Evolutionary conservation across 35 echinoderm and acorn worm genomes (phyloP), one percentile per base, ranked within the genome.

Genomic region (Acanthaster planci): DNA sequence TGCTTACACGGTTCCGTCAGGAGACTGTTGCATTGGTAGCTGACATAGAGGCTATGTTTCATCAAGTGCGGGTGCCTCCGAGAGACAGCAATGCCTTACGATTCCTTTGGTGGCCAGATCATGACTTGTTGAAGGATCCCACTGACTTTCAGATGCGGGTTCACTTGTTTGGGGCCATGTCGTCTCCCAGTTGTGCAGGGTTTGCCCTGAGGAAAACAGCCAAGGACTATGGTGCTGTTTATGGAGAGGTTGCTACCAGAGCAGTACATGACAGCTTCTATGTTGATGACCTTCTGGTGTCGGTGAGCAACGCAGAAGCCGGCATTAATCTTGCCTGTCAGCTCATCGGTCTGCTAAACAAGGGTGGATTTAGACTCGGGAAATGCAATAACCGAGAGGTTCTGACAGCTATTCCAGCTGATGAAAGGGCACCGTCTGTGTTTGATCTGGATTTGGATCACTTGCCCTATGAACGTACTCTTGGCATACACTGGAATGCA

Each of bases 11-110:
- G n/a, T 94, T 94, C 51, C 76, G 87, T n/a, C 38, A 81, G 52
- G 92, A 94, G 79, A 72, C 77, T 12, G 34, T 94, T 1, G 93
- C 7, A 37, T 90, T 42, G n/a, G n/a, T n/a, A n/a, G n/a, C n/a
- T n/a, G n/a, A n/a, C n/a, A n/a, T n/a, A n/a, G n/a, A n/a, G n/a
- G 82, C 77, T 32, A 94, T 94, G 92, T 94, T 94, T 52, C 88
- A 90, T 38, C 85, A 88, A 38, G 52, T 88, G 51, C 23, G 7
- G 17, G 92, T 90, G 1, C 64, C 82, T 60, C 42, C 51, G 19
- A 87, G 90, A 37, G 77, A 94, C 77, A 38, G 87, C 17, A 83
- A 94, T 76, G 82, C 47, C 30, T 30, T 94, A 30, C 52, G 92
- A 26, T 94, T 90, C 39, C 83, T 94, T 8, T 94, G 92, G 92